Evolutionary conservation across 2,888 invertebrate species (phyloP).

Genomic region (Spilosoma lubricipeda): DNA sequence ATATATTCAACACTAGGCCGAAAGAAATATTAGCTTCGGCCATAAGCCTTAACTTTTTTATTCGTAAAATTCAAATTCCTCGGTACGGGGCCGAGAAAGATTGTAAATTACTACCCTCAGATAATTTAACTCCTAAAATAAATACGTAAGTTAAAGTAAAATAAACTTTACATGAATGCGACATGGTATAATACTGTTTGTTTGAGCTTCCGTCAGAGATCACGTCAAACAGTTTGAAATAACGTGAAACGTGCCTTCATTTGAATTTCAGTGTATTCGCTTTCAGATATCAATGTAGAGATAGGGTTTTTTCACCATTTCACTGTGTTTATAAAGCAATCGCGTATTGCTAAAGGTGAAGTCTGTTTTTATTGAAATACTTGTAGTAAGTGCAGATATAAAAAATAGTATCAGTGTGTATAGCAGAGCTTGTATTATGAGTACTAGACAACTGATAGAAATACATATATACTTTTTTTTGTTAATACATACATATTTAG

Average conservation of each 20-base stretch:
- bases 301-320: constrained; percentile 34
- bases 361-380: neutral
- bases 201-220: constrained; percentile 28
- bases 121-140: constrained; percentile 56
- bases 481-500: no score
- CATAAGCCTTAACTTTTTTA: constrained; percentile 47
- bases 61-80: constrained; percentile 51
- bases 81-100: constrained; percentile 46
- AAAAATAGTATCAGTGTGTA: neutral
- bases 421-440: no score
- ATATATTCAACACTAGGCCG: constrained; percentile 30
- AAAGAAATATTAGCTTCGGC: constrained; percentile 27
- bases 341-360: constrained; percentile 9
- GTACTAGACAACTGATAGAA: no score
- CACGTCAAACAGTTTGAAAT: constrained; percentile 47
- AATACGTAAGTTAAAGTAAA: constrained; percentile 32
- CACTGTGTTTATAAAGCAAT: constrained; percentile 26
- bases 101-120: constrained; percentile 56
- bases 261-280: constrained; percentile 54
- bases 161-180: constrained; percentile 1
- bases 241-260: constrained; percentile 56
- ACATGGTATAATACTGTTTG: constrained; percentile 33
- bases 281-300: constrained; percentile 45
- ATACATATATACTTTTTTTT: no score
- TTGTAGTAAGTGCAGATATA: neutral